Percentiles rank a stretch among this genome's conserved stretches.
Conservation (phyloP, 2,888 invertebrate species). For the Sesamia inferens region DNA sequence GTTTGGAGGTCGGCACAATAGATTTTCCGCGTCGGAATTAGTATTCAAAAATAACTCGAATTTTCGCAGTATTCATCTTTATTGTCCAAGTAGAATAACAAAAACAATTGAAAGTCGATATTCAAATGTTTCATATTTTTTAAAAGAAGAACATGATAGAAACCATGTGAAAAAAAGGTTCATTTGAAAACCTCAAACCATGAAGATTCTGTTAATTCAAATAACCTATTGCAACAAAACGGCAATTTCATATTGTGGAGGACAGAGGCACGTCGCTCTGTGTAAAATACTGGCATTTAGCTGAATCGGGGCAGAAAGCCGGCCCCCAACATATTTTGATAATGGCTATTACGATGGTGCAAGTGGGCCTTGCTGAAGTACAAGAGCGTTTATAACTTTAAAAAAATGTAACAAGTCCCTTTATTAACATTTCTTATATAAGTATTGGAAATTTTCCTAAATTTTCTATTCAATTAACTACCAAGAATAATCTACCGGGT, state of each 20-base stretch:
- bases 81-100: no score
- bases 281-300: not conserved
- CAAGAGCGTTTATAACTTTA: not conserved
- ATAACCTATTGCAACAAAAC: no score
- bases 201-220: no score
- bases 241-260: not conserved
- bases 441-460: conserved; percentile 21
- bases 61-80: no score
- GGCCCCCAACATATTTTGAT: not conserved
- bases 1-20: no score
- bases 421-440: conserved; percentile 11
- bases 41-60: no score
- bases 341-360: not conserved
- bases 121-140: no score
- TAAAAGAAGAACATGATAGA: no score
- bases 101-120: no score
- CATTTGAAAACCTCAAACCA: no score
- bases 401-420: conserved; percentile 25
- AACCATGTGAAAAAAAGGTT: no score
- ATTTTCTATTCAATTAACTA: conserved; percentile 39
- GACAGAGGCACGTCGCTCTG: not conserved
- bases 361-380: not conserved
- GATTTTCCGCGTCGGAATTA: no score
- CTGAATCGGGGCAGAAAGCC: not conserved
- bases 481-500: conserved; percentile 26